These are phyloP conservation scores for Nymphalis io DNA, from an alignment of 1,140 invertebrate species.

Conservation along the genomic window DNA sequence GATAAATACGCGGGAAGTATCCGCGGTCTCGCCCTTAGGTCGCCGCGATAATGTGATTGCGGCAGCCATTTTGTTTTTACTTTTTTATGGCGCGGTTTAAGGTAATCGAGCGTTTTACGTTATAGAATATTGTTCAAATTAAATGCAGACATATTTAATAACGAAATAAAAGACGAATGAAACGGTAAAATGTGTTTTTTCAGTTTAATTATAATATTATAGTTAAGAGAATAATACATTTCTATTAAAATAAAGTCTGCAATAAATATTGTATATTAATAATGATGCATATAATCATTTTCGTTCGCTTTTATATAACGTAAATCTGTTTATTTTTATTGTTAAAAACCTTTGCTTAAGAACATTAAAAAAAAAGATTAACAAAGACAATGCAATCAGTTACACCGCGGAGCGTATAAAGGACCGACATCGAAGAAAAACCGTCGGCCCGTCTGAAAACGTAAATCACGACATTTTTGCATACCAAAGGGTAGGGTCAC, in stretches of 20 bases:
- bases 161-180: background rate
- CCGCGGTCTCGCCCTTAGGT: conserved; percentile 41
- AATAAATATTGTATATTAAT: no score
- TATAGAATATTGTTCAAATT: background rate
- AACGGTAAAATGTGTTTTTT: no score
- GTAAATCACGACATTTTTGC: conserved; percentile 59
- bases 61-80: conserved; percentile 38
- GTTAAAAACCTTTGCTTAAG: background rate
- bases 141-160: background rate
- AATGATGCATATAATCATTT: no score
- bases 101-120: conserved; percentile 14
- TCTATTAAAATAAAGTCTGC: no score
- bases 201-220: no score
- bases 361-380: conserved; percentile 23
- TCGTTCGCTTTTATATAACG: no score
- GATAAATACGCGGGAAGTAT: conserved; percentile 43
- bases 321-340: background rate
- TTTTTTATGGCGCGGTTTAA: conserved; percentile 23
- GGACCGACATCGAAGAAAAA: conserved; percentile 45
- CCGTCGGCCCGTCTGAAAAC: conserved; percentile 40
- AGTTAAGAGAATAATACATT: no score
- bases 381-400: conserved; percentile 44
- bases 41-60: conserved; percentile 40
- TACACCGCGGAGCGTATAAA: conserved; percentile 43
- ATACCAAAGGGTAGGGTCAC: conserved; percentile 54